Evolutionary conservation across 1,140 invertebrate genomes (phyloP).

Genomic region (Probaryconus sp.): DNA sequence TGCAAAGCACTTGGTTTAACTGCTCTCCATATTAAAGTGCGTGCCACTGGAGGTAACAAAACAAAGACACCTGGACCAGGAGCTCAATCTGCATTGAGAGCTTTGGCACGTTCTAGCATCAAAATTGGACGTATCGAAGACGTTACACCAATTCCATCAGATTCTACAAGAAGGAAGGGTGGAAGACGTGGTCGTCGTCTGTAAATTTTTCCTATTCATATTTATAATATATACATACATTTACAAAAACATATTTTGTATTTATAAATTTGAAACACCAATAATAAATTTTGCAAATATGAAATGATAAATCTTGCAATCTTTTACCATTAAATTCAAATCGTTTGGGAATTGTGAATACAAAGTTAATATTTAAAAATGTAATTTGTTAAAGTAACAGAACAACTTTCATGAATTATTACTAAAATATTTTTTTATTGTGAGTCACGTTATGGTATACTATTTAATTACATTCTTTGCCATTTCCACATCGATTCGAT

Average conservation of each 20-base stretch:
- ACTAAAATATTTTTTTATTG: conserved; percentile 40
- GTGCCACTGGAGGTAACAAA: conserved; percentile 99
- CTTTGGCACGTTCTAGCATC: conserved; percentile 98
- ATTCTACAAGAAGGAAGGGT: conserved; percentile 99
- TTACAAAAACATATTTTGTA: conserved; percentile 10
- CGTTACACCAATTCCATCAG: conserved; percentile 99
- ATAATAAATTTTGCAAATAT: no score
- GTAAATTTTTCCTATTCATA: conserved; percentile 80
- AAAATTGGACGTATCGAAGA: conserved; percentile 99
- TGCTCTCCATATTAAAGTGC: conserved; percentile 97
- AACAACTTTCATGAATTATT: no score
- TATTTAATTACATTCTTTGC: conserved; percentile 20
- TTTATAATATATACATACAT: conserved; percentile 1
- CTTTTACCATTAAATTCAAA: no score
- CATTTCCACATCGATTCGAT: background rate
- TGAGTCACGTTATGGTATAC: background rate
- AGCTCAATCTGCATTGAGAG: conserved; percentile 97
- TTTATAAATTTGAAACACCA: no score
- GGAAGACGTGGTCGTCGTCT: conserved; percentile 98
- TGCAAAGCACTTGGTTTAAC: conserved; percentile 98
- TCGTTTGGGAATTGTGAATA: no score
- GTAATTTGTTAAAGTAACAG: no score
- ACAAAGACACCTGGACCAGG: conserved; percentile 99
- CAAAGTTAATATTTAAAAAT: no score
- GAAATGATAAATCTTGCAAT: no score